A percentile compares a stretch with the other conserved stretches of the same genome.
phyloP scores from a whole-genome alignment of 2,113 vertebrate genomes.

The Oenanthe oenanthe region DNA sequence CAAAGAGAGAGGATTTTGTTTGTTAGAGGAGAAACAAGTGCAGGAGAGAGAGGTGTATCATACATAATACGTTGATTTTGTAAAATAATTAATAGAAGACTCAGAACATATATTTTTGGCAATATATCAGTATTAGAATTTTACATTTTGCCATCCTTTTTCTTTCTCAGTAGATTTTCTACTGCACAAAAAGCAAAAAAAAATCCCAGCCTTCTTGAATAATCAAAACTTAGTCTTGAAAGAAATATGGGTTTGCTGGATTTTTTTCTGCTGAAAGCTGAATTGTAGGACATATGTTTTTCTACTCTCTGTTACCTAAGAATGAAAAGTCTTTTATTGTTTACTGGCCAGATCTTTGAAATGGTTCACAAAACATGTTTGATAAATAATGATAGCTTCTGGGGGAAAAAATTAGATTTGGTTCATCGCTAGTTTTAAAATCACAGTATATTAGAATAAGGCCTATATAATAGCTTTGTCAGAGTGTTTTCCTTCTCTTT shows the following conservation, averaged over 20 bases:
- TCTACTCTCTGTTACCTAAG: neutral
- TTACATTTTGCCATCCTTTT: neutral
- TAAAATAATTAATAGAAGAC: neutral
- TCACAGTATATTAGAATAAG: neutral
- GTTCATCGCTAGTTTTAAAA: conserved; percentile 2
- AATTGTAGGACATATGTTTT: neutral
- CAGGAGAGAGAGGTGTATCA: neutral
- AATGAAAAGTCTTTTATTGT: neutral
- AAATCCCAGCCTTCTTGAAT: neutral
- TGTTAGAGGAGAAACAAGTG: neutral
- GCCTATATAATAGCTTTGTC: neutral
- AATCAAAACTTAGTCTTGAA: conserved; percentile 14
- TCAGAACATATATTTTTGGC: neutral
- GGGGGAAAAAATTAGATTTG: neutral
- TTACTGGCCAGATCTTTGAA: conserved; percentile 7
- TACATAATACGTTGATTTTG: neutral
- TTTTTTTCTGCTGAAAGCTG: neutral
- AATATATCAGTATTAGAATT: neutral
- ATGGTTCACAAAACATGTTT: neutral
- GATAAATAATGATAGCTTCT: conserved; percentile 1
- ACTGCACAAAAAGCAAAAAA: neutral
- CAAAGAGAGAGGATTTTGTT: neutral
- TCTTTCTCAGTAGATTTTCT: conserved; percentile 2
- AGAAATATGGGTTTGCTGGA: neutral
- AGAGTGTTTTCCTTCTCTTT: neutral